Evolutionary conservation across 2,113 vertebrate species (phyloP).

Genomic region (Sciurus niger): DNA sequence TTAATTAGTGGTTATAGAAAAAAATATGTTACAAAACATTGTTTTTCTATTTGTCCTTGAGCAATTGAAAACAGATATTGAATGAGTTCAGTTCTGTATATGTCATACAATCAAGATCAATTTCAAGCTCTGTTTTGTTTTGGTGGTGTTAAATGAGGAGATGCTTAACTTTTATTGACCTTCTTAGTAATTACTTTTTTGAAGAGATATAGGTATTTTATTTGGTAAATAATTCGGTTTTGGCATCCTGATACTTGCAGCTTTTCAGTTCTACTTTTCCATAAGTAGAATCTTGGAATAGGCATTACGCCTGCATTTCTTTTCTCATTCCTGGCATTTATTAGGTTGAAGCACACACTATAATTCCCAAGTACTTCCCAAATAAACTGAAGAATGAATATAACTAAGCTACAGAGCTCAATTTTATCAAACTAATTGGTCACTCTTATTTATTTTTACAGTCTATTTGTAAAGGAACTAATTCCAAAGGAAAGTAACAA

Average conservation of each 20-base stretch:
- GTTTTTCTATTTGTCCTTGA: neutral
- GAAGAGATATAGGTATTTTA: neutral
- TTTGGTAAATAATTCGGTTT: conserved; percentile 32
- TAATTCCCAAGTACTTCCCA: neutral
- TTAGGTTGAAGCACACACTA: neutral
- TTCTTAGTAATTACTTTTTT: neutral
- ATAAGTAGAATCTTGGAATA: neutral
- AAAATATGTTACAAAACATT: neutral
- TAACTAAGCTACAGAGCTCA: neutral
- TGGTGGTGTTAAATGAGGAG: neutral
- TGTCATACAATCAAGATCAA: neutral
- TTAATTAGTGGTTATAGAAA: conserved; percentile 21
- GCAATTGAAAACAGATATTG: conserved; percentile 13
- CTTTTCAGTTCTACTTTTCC: neutral
- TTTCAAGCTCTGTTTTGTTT: neutral
- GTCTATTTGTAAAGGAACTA: conserved; percentile 12
- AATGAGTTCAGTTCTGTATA: neutral
- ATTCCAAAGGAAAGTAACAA: neutral
- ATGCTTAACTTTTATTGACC: neutral
- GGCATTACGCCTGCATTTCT: neutral
- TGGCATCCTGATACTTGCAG: neutral
- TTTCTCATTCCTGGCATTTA: neutral
- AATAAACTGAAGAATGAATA: conserved; percentile 21
- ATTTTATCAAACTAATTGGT: neutral
- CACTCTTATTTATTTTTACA: conserved; percentile 20